Evolutionary conservation across 1,140 invertebrate species (phyloP), one percentile per base, ranked within the genome.

Genomic region (Matsumurasca onukii): DNA sequence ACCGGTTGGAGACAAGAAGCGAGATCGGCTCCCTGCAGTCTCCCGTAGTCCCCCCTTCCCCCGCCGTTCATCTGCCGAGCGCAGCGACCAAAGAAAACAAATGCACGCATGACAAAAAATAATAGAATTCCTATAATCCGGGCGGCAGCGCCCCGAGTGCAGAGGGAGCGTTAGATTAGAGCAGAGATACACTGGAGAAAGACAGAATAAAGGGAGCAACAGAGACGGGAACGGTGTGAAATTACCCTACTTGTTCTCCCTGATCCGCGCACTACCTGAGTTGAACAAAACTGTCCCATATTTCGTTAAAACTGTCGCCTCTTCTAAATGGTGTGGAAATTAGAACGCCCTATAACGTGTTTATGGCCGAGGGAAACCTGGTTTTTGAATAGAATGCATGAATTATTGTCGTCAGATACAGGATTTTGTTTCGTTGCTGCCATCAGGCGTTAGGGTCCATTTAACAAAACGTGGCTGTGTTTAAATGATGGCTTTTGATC

Each of bases 71-170:
- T n/a, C n/a, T n/a, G n/a, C 17, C 34, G 34, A 39, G 34, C 34
- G 24, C 5, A 65, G 29, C 34, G 31, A 63, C 27, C 22, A 65
- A 45, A 65, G 15, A 48, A 65, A 65, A 65, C 62, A 65, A 65
- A 65, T 65, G 31, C 62, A 65, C 62, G 62, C 62, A 65, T 65
- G 62, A 65, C 62, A 65, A 65, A 65, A 64, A 65, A 64, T 64
- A 64, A 67, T 67, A 67, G 62, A 65, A 65, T 65, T 65, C 62
- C 62, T 65, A 65, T 65, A 65, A 65, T 65, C 62, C 62, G 5
- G 22, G 31, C 24, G 39, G 62, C 31, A 45, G 31, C 39, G 27
- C 63, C 31, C 62, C 48, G 61, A 24, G 62, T 17, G 30, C 20
- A 57, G 3, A 66, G 57, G 57, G 59, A 66, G 61, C 45, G 12